These are phyloP conservation scores for Podargus strigoides DNA, from an alignment of 2,797 vertebrate genomes.

Conservation along the genomic window DNA sequence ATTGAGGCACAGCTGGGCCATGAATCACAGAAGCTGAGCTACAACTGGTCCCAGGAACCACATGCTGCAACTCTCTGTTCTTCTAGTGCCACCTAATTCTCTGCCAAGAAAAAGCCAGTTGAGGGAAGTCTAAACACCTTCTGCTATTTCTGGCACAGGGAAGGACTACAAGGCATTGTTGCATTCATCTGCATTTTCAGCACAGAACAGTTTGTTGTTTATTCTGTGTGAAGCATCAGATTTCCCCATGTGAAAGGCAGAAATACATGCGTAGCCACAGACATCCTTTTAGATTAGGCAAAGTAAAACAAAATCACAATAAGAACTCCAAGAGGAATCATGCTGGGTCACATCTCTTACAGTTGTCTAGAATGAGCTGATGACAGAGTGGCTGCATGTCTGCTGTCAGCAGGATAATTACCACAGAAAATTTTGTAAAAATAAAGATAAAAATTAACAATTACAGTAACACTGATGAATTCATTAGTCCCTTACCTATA, in stretches of 20 bases:
- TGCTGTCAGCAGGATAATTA: neutral
- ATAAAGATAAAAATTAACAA: neutral
- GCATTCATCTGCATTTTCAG: neutral
- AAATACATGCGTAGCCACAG: neutral
- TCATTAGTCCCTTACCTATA: neutral
- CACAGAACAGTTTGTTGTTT: neutral
- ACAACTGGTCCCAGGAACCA: neutral
- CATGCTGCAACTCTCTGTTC: neutral
- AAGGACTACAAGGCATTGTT: neutral
- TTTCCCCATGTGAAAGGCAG: neutral
- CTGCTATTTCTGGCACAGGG: slow-evolving; percentile 1
- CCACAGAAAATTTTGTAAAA: neutral
- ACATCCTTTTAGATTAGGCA: neutral
- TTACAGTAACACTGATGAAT: neutral
- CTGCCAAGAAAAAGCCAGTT: slow-evolving; percentile 23
- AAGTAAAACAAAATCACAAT: neutral
- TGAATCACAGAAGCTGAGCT: fast-evolving
- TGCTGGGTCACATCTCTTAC: neutral
- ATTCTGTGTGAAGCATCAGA: neutral
- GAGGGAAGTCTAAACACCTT: slow-evolving; percentile 16
- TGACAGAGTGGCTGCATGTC: neutral
- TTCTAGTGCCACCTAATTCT: neutral
- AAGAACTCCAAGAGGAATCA: neutral
- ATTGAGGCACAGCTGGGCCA: neutral
- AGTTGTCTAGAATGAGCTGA: neutral